A percentile compares a stretch with the other conserved stretches of the same genome.
Conservation (phyloP, 2,797 vertebrate genomes). For the Enteromius viviparus region DNA sequence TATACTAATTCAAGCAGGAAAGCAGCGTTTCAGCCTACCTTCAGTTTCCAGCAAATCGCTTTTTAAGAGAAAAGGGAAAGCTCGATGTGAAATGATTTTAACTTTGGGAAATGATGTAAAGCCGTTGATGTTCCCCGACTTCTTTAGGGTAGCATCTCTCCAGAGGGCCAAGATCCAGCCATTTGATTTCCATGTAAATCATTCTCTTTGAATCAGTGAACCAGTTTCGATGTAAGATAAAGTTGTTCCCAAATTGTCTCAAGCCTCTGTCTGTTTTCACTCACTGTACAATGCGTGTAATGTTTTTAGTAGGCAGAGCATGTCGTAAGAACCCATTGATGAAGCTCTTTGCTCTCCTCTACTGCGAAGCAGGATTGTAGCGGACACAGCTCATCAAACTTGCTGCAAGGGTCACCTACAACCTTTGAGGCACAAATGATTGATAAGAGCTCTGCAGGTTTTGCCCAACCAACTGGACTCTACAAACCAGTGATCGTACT, state of each 20-base stretch:
- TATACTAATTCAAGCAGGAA: slow-evolving; percentile 21
- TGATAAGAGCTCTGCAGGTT: background rate
- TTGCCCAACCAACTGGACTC: background rate
- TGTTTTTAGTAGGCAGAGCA: background rate
- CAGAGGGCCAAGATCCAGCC: slow-evolving; percentile 37
- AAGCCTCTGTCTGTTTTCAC: slow-evolving; percentile 43
- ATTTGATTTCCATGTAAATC: slow-evolving; percentile 52
- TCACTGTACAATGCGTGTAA: background rate
- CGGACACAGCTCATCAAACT: background rate
- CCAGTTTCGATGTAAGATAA: slow-evolving; percentile 50
- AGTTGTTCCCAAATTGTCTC: slow-evolving; percentile 50
- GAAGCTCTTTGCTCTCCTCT: background rate
- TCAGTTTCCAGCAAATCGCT: slow-evolving; percentile 17
- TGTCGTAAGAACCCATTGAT: background rate
- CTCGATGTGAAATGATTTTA: slow-evolving; percentile 38
- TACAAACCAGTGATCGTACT: background rate
- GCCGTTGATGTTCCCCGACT: slow-evolving; percentile 34
- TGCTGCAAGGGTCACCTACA: background rate
- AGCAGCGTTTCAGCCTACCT: slow-evolving; percentile 10
- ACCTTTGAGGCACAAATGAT: background rate
- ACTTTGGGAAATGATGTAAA: slow-evolving; percentile 33
- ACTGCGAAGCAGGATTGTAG: background rate
- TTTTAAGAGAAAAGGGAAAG: slow-evolving; percentile 41
- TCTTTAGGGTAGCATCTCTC: slow-evolving; percentile 39
- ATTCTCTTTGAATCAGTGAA: slow-evolving; percentile 49